Conservation (phyloP, 2,797 vertebrate genomes). For the Sciurus carolinensis region DNA sequence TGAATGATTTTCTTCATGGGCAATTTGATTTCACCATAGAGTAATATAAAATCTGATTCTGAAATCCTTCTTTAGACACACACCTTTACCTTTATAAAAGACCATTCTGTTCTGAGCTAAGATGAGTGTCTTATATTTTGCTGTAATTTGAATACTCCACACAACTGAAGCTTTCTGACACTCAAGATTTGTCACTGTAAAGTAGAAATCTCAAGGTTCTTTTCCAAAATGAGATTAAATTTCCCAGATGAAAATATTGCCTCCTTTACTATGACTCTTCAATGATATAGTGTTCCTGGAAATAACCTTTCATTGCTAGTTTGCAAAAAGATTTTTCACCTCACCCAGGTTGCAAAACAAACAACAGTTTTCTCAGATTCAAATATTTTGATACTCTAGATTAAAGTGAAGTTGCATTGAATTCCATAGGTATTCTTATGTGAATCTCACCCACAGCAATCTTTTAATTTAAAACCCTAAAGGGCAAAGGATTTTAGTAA, state of each 20-base stretch:
- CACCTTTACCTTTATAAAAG: not conserved
- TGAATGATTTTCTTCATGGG: not conserved
- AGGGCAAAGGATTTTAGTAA: conserved; percentile 32
- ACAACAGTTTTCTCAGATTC: not conserved
- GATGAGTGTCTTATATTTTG: not conserved
- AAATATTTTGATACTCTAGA: not conserved
- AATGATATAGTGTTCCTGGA: not conserved
- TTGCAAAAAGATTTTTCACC: not conserved
- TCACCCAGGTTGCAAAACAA: not conserved
- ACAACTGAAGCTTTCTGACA: not conserved
- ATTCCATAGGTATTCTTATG: not conserved
- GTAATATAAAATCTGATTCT: conserved; percentile 6
- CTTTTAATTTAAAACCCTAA: conserved; percentile 22
- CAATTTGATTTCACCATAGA: not conserved
- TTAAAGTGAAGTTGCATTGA: not conserved
- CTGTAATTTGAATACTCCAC: not conserved
- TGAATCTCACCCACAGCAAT: not conserved
- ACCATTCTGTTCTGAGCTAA: not conserved
- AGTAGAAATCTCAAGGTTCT: conserved; percentile 4
- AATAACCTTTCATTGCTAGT: not conserved
- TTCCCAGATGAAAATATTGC: not conserved
- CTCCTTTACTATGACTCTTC: not conserved
- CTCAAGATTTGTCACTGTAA: not conserved
- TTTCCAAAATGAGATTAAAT: conserved; percentile 34
- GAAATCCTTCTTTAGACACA: not conserved